Base-by-base conservation (phyloP, 2,113 vertebrate species). In the Orthochromis indermauri region DNA sequence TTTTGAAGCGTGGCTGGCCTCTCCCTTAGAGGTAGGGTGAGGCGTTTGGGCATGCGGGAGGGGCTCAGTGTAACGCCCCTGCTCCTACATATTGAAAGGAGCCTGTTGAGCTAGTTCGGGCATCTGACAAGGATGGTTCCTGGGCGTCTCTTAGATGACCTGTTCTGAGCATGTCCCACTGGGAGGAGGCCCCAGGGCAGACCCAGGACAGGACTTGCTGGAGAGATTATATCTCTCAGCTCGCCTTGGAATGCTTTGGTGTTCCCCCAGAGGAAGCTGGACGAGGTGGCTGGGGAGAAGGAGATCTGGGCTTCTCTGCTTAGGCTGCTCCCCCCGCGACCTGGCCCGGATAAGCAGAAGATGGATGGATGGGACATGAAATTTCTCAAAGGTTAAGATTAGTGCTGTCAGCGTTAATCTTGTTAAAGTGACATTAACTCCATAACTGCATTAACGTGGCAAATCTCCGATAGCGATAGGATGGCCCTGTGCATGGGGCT, bases 311-410 rank as follows among this genome's bases (percentile, higher is more conserved):
- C 16, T 19, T 63, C 59, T 7, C 16, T 33, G 16, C 28, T 19
- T 33, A 33, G 5, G 59, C 59, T 63, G 59, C 59, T 11, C 5
- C 28, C 16, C 59, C 28, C 1, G 0, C 5, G 0, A 63, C 57
- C 28, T 61, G 28, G 28, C 28, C 57, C 1, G 0, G 16, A 33
- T 33, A 35, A 63, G 2, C 17, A 35, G 31, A n/a, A 63, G 31
- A 63, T 63, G 4, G 59, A 35, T 63, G 59, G 59, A 2, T 35
- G 31, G 10, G 37, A 71, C 8, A 16, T 42, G 13, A 54, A 45
- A 21, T 2, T 13, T 55, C 45, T 63, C 42, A 24, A 45, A 73
- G 45, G 71, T 61, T 6, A 4, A 63, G 47, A 42, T 54, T 33
- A 61, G 28, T 63, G 59, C 59, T 63, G 59, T 19, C 0, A 61